phyloP scores from a whole-genome alignment of 2,888 invertebrate species.

The Apomyelois bistriatella region DNA sequence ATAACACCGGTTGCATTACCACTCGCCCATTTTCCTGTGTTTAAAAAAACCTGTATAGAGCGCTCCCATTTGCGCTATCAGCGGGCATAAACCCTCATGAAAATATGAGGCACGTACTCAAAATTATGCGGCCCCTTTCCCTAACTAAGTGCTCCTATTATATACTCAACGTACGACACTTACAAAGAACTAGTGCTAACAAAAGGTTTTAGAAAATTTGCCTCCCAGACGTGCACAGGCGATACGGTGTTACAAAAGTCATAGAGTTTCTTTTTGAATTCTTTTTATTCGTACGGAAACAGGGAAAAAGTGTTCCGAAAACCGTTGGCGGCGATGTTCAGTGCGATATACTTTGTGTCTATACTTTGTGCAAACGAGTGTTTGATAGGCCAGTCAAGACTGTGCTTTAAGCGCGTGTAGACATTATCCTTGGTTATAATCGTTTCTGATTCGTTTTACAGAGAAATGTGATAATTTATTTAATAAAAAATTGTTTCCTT shows the following conservation, averaged over 20 bases:
- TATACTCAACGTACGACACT: conserved; percentile 24
- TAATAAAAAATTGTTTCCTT: no score
- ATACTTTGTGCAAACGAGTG: conserved; percentile 74
- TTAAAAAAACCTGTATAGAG: no score
- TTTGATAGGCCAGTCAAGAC: conserved; percentile 57
- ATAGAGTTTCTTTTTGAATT: conserved; percentile 64
- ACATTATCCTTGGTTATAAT: not conserved
- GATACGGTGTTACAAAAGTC: conserved; percentile 70
- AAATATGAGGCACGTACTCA: conserved; percentile 15
- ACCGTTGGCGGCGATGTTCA: conserved; percentile 61
- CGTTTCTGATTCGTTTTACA: not conserved
- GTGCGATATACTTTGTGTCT: conserved; percentile 63
- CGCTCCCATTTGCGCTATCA: no score
- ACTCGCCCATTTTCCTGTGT: no score
- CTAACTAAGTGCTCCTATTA: conserved; percentile 26
- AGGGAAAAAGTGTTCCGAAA: conserved; percentile 72
- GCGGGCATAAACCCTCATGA: conserved; percentile 4
- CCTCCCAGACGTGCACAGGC: conserved; percentile 34
- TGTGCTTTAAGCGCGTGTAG: conserved; percentile 32
- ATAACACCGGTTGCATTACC: no score
- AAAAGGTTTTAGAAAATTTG: conserved; percentile 42
- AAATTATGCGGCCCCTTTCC: conserved; percentile 13
- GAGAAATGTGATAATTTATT: no score
- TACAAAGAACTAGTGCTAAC: conserved; percentile 28
- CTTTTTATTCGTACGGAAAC: conserved; percentile 72